A percentile compares a stretch with the other conserved stretches of the same genome.
Conservation (phyloP, 1,140 invertebrate genomes). For the Octopus sinensis region DNA sequence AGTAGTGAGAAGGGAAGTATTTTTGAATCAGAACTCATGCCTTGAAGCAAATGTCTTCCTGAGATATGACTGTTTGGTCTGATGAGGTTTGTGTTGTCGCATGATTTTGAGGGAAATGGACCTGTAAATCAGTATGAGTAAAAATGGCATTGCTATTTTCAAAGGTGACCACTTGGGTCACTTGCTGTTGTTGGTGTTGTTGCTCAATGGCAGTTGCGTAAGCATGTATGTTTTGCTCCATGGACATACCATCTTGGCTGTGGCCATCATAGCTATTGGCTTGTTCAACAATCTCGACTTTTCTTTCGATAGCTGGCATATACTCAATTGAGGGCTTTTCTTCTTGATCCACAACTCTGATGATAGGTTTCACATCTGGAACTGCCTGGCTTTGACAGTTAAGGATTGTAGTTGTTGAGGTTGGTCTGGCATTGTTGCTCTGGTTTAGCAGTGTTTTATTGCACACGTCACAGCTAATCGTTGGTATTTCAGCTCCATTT, state of each 20-base stretch:
- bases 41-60: conserved; percentile 9
- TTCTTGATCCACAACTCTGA: neutral
- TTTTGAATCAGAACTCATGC: neutral
- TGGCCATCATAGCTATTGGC: neutral
- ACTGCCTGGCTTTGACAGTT: neutral
- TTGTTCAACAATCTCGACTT: neutral
- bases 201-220: neutral
- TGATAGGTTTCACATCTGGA: neutral
- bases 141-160: neutral
- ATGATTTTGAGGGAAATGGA: neutral
- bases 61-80: conserved; percentile 5
- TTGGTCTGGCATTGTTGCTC: neutral
- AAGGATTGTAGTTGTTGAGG: neutral
- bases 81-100: neutral
- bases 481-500: neutral
- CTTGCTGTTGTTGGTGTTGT: neutral
- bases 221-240: neutral
- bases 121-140: neutral
- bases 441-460: neutral
- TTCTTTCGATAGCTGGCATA: neutral
- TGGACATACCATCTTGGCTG: neutral
- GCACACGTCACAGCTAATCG: conserved; percentile 7
- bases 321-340: neutral
- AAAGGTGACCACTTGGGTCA: neutral
- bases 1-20: neutral